These are phyloP conservation scores for Chloebia gouldiae DNA, from an alignment of 2,113 vertebrate genomes.

Conservation along the genomic window DNA sequence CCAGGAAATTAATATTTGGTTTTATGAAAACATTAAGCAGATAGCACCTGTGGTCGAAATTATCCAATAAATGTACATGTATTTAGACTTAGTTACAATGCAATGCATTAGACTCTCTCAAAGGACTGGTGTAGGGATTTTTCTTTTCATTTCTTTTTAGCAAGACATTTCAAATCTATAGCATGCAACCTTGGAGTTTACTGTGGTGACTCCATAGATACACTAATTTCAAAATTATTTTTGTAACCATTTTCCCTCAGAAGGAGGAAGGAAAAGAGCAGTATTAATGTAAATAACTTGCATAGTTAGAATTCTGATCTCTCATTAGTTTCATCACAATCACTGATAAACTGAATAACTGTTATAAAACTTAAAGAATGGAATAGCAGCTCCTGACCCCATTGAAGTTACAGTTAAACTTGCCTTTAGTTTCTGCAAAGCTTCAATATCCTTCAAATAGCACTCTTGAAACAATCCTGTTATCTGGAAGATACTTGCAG, in stretches of 20 bases:
- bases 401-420: neutral
- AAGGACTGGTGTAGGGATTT: neutral
- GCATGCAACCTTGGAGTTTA: neutral
- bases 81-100: neutral
- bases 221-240: neutral
- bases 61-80: neutral
- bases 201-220: neutral
- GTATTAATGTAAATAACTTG: neutral
- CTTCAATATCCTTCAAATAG: neutral
- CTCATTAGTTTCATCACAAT: neutral
- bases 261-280: neutral
- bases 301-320: neutral
- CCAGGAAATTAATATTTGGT: slow-evolving; percentile 52
- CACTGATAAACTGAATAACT: neutral
- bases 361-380: neutral
- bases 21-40: slow-evolving; percentile 58
- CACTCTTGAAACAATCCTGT: neutral
- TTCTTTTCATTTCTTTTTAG: neutral
- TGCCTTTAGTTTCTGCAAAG: neutral
- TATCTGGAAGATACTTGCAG: neutral
- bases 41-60: slow-evolving; percentile 33
- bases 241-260: neutral
- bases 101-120: neutral
- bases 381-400: neutral
- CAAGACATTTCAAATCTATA: neutral